These are phyloP conservation scores for Siniperca knerii DNA, from an alignment of 2,113 vertebrate genomes.

Conservation along the genomic window DNA sequence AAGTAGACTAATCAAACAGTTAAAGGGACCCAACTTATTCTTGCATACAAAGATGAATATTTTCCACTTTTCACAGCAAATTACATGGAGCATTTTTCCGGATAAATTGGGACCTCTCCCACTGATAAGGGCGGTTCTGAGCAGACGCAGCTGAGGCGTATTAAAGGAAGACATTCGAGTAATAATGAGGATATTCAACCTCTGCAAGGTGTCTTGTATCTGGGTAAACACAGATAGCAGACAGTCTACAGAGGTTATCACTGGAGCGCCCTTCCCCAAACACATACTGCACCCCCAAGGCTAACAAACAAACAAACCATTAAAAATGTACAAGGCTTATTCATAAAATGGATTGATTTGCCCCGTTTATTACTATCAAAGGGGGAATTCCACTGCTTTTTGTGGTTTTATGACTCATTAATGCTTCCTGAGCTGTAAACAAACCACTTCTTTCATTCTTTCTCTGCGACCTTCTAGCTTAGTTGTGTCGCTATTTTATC, in stretches of 20 bases:
- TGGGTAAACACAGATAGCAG: constrained; percentile 83
- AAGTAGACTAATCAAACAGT: constrained; percentile 82
- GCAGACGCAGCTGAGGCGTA: constrained; percentile 71
- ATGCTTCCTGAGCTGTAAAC: constrained; percentile 77
- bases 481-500: constrained; percentile 19
- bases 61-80: constrained; percentile 79
- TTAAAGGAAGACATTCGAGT: constrained; percentile 73
- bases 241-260: constrained; percentile 81
- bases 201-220: constrained; percentile 77
- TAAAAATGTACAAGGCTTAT: constrained; percentile 85
- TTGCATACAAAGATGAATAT: constrained; percentile 71
- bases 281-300: constrained; percentile 78
- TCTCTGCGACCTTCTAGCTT: background rate
- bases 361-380: constrained; percentile 79
- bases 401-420: constrained; percentile 82
- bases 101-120: constrained; percentile 80
- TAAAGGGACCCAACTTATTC: constrained; percentile 74
- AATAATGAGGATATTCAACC: constrained; percentile 81
- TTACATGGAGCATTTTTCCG: constrained; percentile 74
- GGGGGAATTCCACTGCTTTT: constrained; percentile 78
- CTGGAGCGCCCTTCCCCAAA: constrained; percentile 70
- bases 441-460: constrained; percentile 64
- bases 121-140: constrained; percentile 75
- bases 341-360: constrained; percentile 85
- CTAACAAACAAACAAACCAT: constrained; percentile 85